Conservation (phyloP, 2,888 invertebrate species). For the Exocentrus adspersus region DNA sequence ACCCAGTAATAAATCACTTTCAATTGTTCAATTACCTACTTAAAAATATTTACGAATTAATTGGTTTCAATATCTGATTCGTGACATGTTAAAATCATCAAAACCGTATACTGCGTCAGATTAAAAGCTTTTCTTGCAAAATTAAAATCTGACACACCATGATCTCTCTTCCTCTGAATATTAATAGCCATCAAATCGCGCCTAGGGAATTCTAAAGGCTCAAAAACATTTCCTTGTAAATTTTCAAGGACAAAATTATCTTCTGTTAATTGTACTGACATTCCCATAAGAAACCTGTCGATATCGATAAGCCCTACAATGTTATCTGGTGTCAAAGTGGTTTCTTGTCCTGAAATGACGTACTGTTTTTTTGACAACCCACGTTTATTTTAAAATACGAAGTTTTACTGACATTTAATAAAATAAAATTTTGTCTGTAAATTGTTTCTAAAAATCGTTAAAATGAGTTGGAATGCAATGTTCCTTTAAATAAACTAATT, state of each 20-base stretch:
- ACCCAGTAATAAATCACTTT: conserved; percentile 62
- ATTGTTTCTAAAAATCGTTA: too few relatives aligned
- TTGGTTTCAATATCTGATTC: too few relatives aligned
- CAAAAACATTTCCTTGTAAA: conserved; percentile 68
- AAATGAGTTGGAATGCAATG: too few relatives aligned
- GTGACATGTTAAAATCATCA: conserved; percentile 49
- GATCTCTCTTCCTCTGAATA: conserved; percentile 68
- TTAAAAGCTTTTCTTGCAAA: conserved; percentile 66
- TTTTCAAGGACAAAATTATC: conserved; percentile 70
- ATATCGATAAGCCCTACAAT: conserved; percentile 59
- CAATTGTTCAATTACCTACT: too few relatives aligned
- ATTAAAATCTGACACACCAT: conserved; percentile 71
- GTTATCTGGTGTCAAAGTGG: conserved; percentile 48
- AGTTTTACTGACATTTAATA: too few relatives aligned
- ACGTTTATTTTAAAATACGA: too few relatives aligned
- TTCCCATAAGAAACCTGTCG: conserved; percentile 67
- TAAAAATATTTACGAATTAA: too few relatives aligned
- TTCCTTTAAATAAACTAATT: too few relatives aligned
- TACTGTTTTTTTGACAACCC: too few relatives aligned
- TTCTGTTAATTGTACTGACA: conserved; percentile 67
- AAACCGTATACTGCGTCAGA: conserved; percentile 44
- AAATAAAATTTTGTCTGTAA: too few relatives aligned
- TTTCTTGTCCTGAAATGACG: too few relatives aligned
- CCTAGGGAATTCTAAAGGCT: conserved; percentile 68
- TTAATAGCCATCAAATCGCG: conserved; percentile 70